A percentile compares a stretch with the other conserved stretches of the same genome.
phyloP scores from a whole-genome alignment of 2,113 vertebrate species.

The Noturus placidus region DNA sequence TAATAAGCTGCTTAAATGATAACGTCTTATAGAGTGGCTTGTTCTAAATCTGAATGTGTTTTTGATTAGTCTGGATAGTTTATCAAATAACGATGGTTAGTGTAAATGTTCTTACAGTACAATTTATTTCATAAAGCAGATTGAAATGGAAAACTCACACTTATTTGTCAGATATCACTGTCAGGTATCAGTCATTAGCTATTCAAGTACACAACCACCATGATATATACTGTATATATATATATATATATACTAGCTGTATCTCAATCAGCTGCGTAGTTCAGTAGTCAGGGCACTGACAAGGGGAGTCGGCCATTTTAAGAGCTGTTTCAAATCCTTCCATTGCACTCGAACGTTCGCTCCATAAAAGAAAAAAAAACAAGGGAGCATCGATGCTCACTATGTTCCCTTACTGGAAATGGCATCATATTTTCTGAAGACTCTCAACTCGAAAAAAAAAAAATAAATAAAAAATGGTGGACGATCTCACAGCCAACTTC shows the following conservation, averaged over 20 bases:
- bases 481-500: too few relatives aligned
- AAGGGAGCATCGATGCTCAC: too few relatives aligned
- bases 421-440: too few relatives aligned
- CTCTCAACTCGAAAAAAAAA: too few relatives aligned
- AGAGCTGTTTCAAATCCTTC: too few relatives aligned
- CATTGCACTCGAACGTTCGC: too few relatives aligned
- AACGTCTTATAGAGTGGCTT: not conserved
- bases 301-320: too few relatives aligned
- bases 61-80: not conserved
- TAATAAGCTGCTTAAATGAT: constrained; percentile 46
- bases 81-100: not conserved
- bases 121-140: not conserved
- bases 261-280: too few relatives aligned
- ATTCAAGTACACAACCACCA: not conserved
- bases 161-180: not conserved
- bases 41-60: not conserved
- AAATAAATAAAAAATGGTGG: too few relatives aligned
- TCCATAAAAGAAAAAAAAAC: too few relatives aligned
- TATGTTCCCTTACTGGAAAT: too few relatives aligned
- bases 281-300: too few relatives aligned
- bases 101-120: not conserved
- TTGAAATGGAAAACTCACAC: not conserved
- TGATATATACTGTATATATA: not conserved
- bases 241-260: not conserved
- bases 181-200: not conserved